Evolutionary conservation across 2,113 vertebrate genomes (phyloP).

Genomic region (Barnardius zonarius): DNA sequence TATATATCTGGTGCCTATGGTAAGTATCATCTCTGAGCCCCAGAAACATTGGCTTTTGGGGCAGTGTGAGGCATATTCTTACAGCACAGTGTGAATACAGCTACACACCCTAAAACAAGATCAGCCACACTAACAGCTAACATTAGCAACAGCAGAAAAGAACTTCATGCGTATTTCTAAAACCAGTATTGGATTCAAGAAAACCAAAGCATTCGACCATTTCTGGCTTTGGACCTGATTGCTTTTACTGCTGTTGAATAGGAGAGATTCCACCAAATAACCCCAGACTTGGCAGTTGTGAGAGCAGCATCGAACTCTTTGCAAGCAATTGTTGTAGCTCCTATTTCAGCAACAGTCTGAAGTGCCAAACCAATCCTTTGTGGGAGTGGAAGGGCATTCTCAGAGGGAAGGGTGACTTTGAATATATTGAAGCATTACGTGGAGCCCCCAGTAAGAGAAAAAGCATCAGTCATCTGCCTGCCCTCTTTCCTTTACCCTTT

Average conservation of each 20-base stretch:
- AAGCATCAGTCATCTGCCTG: too few species aligned
- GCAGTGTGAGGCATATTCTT: not conserved
- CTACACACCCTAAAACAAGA: too few species aligned
- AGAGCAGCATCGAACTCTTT: not conserved
- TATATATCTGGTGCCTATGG: too few species aligned
- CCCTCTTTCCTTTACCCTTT: not conserved
- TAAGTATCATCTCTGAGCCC: too few species aligned
- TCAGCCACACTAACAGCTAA: not conserved
- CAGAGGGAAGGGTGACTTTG: accelerated
- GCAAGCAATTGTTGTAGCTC: not conserved
- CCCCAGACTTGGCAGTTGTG: not conserved
- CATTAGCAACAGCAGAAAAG: not conserved
- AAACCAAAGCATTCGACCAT: accelerated
- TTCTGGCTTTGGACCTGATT: not conserved
- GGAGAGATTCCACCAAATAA: not conserved
- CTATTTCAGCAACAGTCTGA: not conserved
- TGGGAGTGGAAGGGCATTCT: not conserved
- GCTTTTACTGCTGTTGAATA: not conserved
- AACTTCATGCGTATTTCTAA: not conserved
- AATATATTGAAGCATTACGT: not conserved
- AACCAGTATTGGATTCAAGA: not conserved
- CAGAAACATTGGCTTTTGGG: not conserved
- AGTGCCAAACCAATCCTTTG: not conserved
- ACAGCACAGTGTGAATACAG: accelerated
- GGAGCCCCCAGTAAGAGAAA: not conserved